These are phyloP conservation scores for Uria aalge DNA, from an alignment of 2,113 vertebrate genomes.

Conservation along the genomic window DNA sequence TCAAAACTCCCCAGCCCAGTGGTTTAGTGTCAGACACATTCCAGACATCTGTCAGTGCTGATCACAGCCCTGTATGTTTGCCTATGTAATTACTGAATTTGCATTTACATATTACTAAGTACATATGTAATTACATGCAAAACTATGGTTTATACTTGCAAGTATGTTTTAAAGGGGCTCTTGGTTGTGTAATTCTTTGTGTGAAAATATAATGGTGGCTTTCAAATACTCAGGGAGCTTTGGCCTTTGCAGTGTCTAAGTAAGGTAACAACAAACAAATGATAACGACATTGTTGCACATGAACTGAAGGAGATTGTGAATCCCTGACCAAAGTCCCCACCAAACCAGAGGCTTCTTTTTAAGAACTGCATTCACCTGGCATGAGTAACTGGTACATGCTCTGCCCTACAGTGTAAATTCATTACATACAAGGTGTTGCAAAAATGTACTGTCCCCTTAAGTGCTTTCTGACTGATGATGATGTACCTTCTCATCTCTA, in stretches of 20 bases:
- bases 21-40: background rate
- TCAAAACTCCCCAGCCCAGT: background rate
- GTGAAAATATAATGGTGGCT: background rate
- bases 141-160: background rate
- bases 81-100: background rate
- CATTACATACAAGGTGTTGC: background rate
- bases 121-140: background rate
- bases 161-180: background rate
- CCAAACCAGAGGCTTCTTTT: background rate
- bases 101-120: background rate
- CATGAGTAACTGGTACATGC: background rate
- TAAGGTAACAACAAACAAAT: background rate
- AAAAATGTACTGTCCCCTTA: background rate
- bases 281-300: fast-evolving
- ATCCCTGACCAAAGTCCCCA: fast-evolving
- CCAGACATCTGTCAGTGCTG: background rate
- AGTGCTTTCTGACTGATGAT: background rate
- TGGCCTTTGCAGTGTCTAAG: background rate
- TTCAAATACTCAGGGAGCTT: background rate
- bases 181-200: background rate
- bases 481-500: background rate
- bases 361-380: background rate
- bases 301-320: background rate
- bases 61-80: background rate
- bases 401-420: background rate